A percentile compares a stretch with the other conserved stretches of the same genome.
Conservation (phyloP, 2,113 vertebrate genomes). For the Hypanus sabinus region DNA sequence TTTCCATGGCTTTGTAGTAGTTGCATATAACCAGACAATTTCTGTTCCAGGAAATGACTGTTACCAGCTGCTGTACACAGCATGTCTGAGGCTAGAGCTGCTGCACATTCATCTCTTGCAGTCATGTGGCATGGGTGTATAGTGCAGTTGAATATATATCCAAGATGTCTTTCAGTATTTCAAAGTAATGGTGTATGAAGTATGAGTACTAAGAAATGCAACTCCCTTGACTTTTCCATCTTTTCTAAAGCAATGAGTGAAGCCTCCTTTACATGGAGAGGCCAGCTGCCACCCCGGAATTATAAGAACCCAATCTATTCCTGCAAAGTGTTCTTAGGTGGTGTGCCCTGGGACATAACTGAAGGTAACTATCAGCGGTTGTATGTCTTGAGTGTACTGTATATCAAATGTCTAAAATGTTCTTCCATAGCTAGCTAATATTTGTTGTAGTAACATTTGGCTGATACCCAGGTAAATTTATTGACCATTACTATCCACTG, state of each 20-base stretch:
- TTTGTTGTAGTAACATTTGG: not conserved
- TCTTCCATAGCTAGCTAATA: not conserved
- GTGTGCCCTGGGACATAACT: constrained; percentile 97
- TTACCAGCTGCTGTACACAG: not conserved
- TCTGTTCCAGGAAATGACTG: not conserved
- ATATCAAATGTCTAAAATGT: too few relatives aligned
- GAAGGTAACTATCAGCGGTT: constrained; percentile 66
- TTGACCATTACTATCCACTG: too few relatives aligned
- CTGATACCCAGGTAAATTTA: too few relatives aligned
- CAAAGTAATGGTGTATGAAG: not conserved
- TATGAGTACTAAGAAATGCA: not conserved
- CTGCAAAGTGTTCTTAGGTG: constrained; percentile 95
- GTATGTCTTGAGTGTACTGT: too few relatives aligned
- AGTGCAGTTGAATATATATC: not conserved
- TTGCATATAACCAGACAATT: not conserved
- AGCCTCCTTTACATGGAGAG: constrained; percentile 93
- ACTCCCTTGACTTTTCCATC: not conserved
- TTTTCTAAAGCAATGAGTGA: constrained; percentile 78
- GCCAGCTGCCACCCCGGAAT: constrained; percentile 87
- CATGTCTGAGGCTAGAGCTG: not conserved
- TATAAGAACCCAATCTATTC: constrained; percentile 94
- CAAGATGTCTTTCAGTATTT: too few relatives aligned
- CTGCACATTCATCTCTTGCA: not conserved
- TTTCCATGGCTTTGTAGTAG: not conserved
- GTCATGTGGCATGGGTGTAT: not conserved